Base-by-base conservation (phyloP, 1,140 invertebrate species). In the Paralvinella palmiformis region DNA sequence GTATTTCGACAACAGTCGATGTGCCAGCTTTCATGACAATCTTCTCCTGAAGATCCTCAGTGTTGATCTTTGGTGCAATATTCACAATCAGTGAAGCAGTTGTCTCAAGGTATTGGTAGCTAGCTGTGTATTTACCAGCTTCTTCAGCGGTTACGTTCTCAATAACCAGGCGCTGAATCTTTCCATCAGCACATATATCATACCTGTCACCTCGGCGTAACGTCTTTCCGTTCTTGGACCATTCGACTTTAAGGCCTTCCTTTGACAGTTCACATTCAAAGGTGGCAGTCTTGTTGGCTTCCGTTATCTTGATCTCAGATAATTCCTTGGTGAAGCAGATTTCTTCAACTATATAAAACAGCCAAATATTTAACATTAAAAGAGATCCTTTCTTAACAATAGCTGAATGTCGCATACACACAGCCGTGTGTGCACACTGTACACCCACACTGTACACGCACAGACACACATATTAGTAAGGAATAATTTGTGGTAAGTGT, bases 191-290 rank as follows among this genome's bases (percentile, higher is more conserved):
- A 1, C 45, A 59, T 22, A 64, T 65, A 27, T 59, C 29, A 36
- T 59, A 62, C 13, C 17, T 35, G 33, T 48, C 63, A 44, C 41
- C 52, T 29, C 35, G 22, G 5, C 35, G 27, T 22, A 68, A 50
- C 63, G 84, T 84, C 48, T 86, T 82, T 7, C 85, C 84, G 71
- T 91, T 88, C 73, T 90, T 91, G 5, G 84, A 86, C 95, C 95
- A 80, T 52, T 73, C 75, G 31, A 76, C 72, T 17, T 71, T 64
- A 17, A 69, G 65, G 64, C 73, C 67, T 45, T 71, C 70, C 65
- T 75, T 78, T 60, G 69, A 71, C 27, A 80, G 59, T 66, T 79
- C 72, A 68, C 76, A 79, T 58, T 75, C 73, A 56, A 80, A 69
- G 31, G 69, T 71, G 17, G 72, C 70, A 17, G 59, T 70, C 22